Evolutionary conservation across 2,113 vertebrate species (phyloP), one percentile per base, ranked within the genome.

Genomic region (Halcyon malimbica): DNA sequence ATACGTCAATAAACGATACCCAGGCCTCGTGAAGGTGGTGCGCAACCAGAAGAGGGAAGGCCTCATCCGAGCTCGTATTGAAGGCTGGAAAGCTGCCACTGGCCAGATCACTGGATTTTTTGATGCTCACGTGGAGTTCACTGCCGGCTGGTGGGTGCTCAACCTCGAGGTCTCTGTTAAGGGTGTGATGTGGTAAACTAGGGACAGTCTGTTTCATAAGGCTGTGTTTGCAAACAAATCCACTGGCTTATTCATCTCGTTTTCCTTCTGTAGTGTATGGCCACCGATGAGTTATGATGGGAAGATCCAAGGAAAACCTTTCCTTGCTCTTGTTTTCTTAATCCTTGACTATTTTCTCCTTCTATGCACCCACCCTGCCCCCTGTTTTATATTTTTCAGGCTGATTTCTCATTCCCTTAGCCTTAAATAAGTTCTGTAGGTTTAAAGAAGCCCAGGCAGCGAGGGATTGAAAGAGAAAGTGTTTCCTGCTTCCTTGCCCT

Each of bases 51-150:
- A 98, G 96, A 97, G 99, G 84, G 99, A 99, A 89, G 99, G 99
- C 9, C 98, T 99, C 62, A 99, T 99, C 95, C 98, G 99, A 14
- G 99, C 99, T 29, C 98, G 99, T 6, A 99, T 99, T 2, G 99
- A 99, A 96, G 99, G 99, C 94, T 99, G 99, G 99, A 99, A 99
- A 94, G 99, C 89, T 10, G 99, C 99, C 88, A 99, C 98, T 0
- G 99, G 98, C 18, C 99, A 99, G 94, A 98, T 99, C 97, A 99
- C 99, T 0, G 99, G 99, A 5, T 99, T 99, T 91, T 99, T 99
- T 7, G 99, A 99, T 69, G 99, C 99, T 37, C 99, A 99, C 1
- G 99, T 99, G 95, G 99, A 99, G 96, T 99, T 99, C 97, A 99
- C 99, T 1, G 99, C 99, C 4, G 98, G 98, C 93, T 99, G 99